A percentile compares a stretch with the other conserved stretches of the same genome.
Evolutionary conservation across 1,140 invertebrate genomes (phyloP).

Genomic region (Dolichoris vasculosae): DNA sequence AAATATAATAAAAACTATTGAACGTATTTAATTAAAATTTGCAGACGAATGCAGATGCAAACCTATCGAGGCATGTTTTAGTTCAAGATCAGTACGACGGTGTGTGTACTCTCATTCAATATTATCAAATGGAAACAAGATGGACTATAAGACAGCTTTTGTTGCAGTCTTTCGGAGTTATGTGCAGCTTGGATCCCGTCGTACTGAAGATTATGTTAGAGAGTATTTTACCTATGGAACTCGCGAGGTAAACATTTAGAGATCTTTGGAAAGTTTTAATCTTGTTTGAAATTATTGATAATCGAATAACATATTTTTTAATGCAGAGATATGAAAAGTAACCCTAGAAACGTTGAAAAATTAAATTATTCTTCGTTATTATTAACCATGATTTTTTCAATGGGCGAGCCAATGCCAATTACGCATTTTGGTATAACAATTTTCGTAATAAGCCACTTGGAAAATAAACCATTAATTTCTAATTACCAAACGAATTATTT

Average conservation of each 20-base stretch:
- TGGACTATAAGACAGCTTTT: slow-evolving; percentile 87
- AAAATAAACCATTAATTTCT: not conserved
- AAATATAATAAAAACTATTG: not conserved
- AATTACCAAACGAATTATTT: slow-evolving; percentile 53
- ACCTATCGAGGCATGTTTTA: slow-evolving; percentile 85
- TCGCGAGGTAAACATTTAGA: slow-evolving; percentile 78
- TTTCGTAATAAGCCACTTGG: slow-evolving; percentile 10
- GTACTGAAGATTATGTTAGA: slow-evolving; percentile 87
- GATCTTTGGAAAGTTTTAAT: slow-evolving; percentile 55
- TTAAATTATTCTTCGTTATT: slow-evolving; percentile 85
- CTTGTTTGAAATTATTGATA: slow-evolving; percentile 24
- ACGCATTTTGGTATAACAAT: slow-evolving; percentile 78
- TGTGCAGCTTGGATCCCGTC: slow-evolving; percentile 87
- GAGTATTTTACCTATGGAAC: slow-evolving; percentile 90
- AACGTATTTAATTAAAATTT: slow-evolving; percentile 57
- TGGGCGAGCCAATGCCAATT: slow-evolving; percentile 89
- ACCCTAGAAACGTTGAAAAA: slow-evolving; percentile 81
- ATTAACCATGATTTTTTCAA: slow-evolving; percentile 89
- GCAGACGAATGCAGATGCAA: slow-evolving; percentile 89
- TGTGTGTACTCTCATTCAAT: slow-evolving; percentile 86
- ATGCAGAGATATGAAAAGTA: slow-evolving; percentile 82
- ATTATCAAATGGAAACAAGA: slow-evolving; percentile 94
- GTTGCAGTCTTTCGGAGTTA: slow-evolving; percentile 88
- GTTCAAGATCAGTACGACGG: slow-evolving; percentile 84
- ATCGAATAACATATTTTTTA: slow-evolving; percentile 1